A percentile compares a stretch with the other conserved stretches of the same genome.
Conservation (phyloP, 2,113 vertebrate genomes). For the Marmota monax region DNA sequence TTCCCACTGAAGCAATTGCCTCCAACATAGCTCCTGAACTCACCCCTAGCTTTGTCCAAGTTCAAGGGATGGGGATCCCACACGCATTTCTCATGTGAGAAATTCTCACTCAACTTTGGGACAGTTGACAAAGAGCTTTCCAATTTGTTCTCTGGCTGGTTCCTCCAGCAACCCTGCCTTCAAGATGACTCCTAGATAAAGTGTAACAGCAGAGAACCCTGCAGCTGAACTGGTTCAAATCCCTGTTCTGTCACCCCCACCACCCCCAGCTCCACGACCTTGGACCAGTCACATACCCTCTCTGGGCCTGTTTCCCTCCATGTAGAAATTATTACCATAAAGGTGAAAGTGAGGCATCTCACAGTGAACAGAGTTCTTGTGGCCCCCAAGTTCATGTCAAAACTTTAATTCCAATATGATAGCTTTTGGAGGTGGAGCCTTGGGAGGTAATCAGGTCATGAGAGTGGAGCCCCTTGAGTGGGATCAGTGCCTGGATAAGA, state of each 20-base stretch:
- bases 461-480: not conserved
- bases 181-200: not conserved
- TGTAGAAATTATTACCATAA: not conserved
- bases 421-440: not conserved
- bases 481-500: not conserved
- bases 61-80: not conserved
- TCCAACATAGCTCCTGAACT: not conserved
- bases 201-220: too few species aligned
- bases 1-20: not conserved
- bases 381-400: not conserved
- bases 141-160: not conserved
- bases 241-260: not conserved
- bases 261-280: not conserved
- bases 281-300: not conserved
- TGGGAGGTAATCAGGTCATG: not conserved
- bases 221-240: not conserved
- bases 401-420: not conserved
- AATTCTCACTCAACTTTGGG: not conserved
- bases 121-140: not conserved
- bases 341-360: not conserved
- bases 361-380: not conserved
- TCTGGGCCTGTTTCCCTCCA: not conserved
- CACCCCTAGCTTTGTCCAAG: not conserved
- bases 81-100: not conserved
- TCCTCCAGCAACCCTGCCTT: not conserved